Evolutionary conservation across 2,113 vertebrate species (phyloP), one percentile per base, ranked within the genome.

Genomic region (Zootoca vivipara): DNA sequence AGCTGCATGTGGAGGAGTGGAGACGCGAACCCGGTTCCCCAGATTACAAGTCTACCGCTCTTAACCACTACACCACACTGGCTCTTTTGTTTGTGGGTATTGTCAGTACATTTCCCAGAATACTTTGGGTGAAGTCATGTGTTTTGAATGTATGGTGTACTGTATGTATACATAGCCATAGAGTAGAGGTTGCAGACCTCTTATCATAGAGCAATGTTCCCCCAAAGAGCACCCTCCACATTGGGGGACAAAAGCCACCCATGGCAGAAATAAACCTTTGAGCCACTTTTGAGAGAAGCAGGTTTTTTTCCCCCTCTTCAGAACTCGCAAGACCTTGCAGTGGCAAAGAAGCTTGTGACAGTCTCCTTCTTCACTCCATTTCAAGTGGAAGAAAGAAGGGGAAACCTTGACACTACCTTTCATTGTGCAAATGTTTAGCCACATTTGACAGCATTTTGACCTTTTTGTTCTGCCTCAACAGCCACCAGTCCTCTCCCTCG

Each of bases 391-490:
- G 85, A 73, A 74, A 13, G 62, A 77, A 42, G 81, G 46, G 84
- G 42, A 12, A 56, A 70, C 16, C 74, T 7, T 58, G 78, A 88
- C 7, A 85, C 56, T 62, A 13, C 79, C 64, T 83, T 82, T 46
- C 56, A 87, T 89, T 9, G 79, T 72, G 70, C 1, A 30, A 38
- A 79, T 82, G 3, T 24, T 67, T 85, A 18, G 10, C 72, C 0
- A 40, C 35, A 28, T 82, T 46, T 89, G 91, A 46, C 85, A 81
- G 83, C 38, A 86, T 79, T 86, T 87, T 90, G 87, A 90, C 80
- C 85, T 92, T 92, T 94, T n/a, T 30, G 72, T n/a, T 30, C 58
- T 88, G 70, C 77, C 67, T 90, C 56, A 69, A 52, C 62, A 83
- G 87, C 13, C 28, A 75, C 65, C 74, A 56, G 0, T 69, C 82